Evolutionary conservation across 2,888 invertebrate genomes (phyloP), one percentile per base, ranked within the genome.

Genomic region (Labia minor): DNA sequence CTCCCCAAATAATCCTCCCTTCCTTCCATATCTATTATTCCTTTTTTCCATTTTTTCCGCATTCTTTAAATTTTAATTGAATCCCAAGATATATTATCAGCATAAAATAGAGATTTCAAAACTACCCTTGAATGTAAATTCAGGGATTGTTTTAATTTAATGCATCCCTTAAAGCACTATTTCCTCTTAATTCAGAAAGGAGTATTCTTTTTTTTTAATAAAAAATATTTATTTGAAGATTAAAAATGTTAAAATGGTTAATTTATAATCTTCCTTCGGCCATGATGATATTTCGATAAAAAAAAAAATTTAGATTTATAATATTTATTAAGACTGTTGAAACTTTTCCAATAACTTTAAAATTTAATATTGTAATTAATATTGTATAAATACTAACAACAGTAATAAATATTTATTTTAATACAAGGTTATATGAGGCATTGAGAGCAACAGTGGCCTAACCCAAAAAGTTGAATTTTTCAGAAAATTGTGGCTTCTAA

Each of bases 61-160:
- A 26, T 26, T 26, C 26, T 26, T 26, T 26, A 26, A 26, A 26
- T 26, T 49, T 49, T 49, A 49, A 49, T 49, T 49, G 49, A 49
- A 49, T 49, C 49, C 49, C 49, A 49, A 49, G 49, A 49, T 49
- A 49, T n/a, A 49, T 49, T 49, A 16, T 49, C 49, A 8, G 2
- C 49, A 49, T 49, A 49, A 49, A 49, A 49, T 49, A 49, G 49
- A 49, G 49, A 49, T 49, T 49, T 49, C 49, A 3, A 49, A 49
- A 49, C 2, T 3, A 11, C 49, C 49, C 49, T 4, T 49, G 49
- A 49, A 49, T 49, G 49, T 49, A 49, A 49, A 49, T 49, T 49
- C 49, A 49, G 49, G 16, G 49, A 49, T 49, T 49, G 49, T 49
- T 49, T 49, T 49, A 49, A 49, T 49, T 49, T 49, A 49, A 49